phyloP scores from a whole-genome alignment of 2,888 invertebrate genomes.

The Hirtodrosophila cameraria region DNA sequence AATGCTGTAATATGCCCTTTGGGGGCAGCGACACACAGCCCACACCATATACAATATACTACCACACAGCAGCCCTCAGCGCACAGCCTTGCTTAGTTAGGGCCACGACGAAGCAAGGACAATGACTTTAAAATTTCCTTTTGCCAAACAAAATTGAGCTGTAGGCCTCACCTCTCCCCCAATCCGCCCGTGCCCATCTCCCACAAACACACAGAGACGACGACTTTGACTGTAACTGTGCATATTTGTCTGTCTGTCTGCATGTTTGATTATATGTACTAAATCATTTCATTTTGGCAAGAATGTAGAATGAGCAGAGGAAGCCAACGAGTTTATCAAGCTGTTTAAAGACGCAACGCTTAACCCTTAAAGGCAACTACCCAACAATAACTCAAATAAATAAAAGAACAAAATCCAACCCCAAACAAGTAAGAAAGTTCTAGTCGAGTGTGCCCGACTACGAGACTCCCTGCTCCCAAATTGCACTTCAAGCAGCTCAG shows the following conservation, averaged over 20 bases:
- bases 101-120: conserved; percentile 53
- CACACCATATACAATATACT: not conserved
- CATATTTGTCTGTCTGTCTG: conserved; percentile 70
- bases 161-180: conserved; percentile 52
- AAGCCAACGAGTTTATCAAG: conserved; percentile 60
- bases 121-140: conserved; percentile 79
- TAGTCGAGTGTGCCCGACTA: no score
- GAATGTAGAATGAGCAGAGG: conserved; percentile 7
- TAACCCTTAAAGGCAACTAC: conserved; percentile 56
- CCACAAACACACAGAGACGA: no score
- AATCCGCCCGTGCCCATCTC: conserved; percentile 2
- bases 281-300: conserved; percentile 66
- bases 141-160: conserved; percentile 74
- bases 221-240: conserved; percentile 51
- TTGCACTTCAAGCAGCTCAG: no score
- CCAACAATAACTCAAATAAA: not conserved
- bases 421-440: no score
- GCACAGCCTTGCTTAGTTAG: conserved; percentile 33
- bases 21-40: conserved; percentile 66
- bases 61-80: not conserved
- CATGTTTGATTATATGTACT: conserved; percentile 71
- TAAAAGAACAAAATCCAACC: conserved; percentile 4
- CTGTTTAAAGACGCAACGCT: conserved; percentile 64
- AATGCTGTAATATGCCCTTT: conserved; percentile 84
- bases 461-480: no score